Percentiles rank a stretch among this genome's conserved stretches.
Conservation (phyloP, 2,113 vertebrate species). For the Mesembrinibis cayennensis region DNA sequence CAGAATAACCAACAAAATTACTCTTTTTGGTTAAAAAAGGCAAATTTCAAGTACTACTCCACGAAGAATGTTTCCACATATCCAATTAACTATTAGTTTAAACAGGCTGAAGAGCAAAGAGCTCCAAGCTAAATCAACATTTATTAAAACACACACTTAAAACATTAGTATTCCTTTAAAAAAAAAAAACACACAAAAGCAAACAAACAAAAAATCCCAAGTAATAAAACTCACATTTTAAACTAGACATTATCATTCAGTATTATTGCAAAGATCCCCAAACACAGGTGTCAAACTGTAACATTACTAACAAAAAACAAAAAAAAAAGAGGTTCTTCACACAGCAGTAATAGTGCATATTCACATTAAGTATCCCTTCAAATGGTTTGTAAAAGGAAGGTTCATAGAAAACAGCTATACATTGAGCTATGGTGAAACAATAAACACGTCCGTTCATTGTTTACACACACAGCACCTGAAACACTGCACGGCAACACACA, state of each 20-base stretch:
- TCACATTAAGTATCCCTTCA: rapidly evolving
- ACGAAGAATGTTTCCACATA: background rate
- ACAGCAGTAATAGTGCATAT: rapidly evolving
- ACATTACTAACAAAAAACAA: background rate
- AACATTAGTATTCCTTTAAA: background rate
- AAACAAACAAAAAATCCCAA: background rate
- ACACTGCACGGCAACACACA: background rate
- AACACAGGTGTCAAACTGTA: background rate
- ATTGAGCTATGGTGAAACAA: background rate
- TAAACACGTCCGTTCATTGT: rapidly evolving
- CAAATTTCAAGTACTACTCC: background rate
- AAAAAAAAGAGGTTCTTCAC: background rate
- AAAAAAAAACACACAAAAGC: background rate
- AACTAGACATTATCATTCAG: background rate
- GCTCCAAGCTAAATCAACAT: conserved; percentile 2
- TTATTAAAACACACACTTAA: background rate
- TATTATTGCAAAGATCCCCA: background rate
- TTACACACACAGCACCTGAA: background rate
- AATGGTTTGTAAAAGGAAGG: background rate
- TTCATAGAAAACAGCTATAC: background rate
- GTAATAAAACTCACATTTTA: background rate
- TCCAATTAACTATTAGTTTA: background rate
- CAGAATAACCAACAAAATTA: background rate
- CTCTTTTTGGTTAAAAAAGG: background rate
- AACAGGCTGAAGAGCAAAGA: conserved; percentile 70